phyloP scores from a whole-genome alignment of 2,888 invertebrate genomes.

The Marronus borbonicus region DNA sequence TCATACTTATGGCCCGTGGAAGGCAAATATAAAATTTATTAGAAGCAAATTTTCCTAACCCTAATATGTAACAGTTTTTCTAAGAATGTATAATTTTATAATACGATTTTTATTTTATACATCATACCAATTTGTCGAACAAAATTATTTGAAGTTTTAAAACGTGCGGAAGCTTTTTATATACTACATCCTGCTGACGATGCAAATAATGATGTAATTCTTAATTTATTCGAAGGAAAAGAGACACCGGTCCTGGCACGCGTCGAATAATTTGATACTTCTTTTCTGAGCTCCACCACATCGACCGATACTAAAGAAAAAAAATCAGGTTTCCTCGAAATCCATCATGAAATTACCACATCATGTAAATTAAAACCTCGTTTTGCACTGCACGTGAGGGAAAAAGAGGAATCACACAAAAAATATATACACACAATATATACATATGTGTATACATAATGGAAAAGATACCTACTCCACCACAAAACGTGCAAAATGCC shows the following conservation, averaged over 20 bases:
- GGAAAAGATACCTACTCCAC: conserved; percentile 38
- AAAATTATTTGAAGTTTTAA: not conserved
- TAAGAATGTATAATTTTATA: no score
- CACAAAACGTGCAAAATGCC: conserved; percentile 48
- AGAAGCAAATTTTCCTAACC: no score
- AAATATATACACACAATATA: conserved; percentile 28
- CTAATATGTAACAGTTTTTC: no score
- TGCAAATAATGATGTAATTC: conserved; percentile 7
- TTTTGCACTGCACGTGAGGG: conserved; percentile 40
- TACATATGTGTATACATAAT: conserved; percentile 23
- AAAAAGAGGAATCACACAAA: conserved; percentile 37
- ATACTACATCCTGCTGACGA: not conserved
- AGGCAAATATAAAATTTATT: no score
- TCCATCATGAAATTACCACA: conserved; percentile 36
- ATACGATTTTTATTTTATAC: no score
- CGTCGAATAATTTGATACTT: conserved; percentile 41
- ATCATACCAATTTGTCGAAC: no score
- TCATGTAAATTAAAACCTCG: conserved; percentile 48
- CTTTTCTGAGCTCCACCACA: not conserved
- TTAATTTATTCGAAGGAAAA: conserved; percentile 17
- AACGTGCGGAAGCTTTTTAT: not conserved
- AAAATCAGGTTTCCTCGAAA: conserved; percentile 33
- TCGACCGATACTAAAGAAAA: conserved; percentile 22
- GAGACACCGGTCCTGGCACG: conserved; percentile 36
- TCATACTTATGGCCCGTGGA: no score